Conservation (phyloP, 2,797 vertebrate genomes). For the Gambusia yucatana region DNA sequence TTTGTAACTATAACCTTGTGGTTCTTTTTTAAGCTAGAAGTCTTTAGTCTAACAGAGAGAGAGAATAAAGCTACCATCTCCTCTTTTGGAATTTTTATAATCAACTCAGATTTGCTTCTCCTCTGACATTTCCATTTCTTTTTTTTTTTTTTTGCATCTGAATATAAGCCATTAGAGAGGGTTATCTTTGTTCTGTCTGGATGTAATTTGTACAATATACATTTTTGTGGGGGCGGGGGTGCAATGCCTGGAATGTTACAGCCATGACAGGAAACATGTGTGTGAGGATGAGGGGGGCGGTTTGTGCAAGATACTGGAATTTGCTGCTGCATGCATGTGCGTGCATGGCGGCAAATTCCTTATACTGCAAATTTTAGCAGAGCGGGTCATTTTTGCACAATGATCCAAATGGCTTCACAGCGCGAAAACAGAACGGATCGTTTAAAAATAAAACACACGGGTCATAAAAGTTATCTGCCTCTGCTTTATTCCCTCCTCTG, state of each 20-base stretch:
- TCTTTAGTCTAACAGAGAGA: neutral
- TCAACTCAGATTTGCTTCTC: neutral
- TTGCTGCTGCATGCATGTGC: slow-evolving; percentile 42
- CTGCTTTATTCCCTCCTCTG: slow-evolving; percentile 22
- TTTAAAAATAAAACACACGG: slow-evolving; percentile 38
- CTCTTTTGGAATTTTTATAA: neutral
- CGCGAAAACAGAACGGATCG: neutral
- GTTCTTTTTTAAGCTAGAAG: neutral
- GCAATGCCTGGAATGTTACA: slow-evolving; percentile 65
- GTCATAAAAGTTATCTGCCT: slow-evolving; percentile 31
- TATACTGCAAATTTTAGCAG: neutral
- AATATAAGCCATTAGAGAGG: neutral
- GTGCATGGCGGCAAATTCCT: neutral
- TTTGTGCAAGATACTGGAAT: slow-evolving; percentile 55
- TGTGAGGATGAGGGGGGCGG: slow-evolving; percentile 53
- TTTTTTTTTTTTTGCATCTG: neutral
- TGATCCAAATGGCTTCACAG: neutral
- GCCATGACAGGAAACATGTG: slow-evolving; percentile 74
- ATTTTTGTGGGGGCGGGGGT: slow-evolving; percentile 29
- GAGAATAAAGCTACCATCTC: neutral
- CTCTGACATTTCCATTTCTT: neutral
- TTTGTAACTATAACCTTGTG: neutral
- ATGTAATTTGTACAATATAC: slow-evolving; percentile 30
- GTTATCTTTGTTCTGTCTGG: neutral
- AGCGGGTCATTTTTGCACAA: no score